Evolutionary conservation across 1,140 invertebrate species (phyloP), one percentile per base, ranked within the genome.

Genomic region (Drosophila grimshawi): DNA sequence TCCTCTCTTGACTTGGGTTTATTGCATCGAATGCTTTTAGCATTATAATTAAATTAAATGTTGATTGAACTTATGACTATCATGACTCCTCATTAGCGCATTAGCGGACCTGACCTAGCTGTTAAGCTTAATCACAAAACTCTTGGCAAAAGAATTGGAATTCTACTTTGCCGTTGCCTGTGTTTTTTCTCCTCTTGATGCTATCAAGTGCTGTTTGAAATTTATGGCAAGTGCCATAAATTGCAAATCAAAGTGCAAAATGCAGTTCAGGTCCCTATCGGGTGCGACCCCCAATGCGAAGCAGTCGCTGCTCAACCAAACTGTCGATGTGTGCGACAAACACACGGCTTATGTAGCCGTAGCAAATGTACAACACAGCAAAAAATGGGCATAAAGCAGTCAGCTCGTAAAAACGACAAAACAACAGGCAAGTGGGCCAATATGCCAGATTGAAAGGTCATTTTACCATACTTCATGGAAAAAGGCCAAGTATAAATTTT

Each of bases 1-100:
- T 67, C 19, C 41, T 49, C 11, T 48, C 29, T 35, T 53, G 51
- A 33, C 37, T 70, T 45, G 52, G 37, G 33, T 48, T 72, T 71
- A 29, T 35, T 43, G 10, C 63, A 33, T 68, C 52, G 66, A 67
- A 86, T 88, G 85, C 85, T 88, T 85, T 89, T 85, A 89, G 80
- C 86, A 78, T 88, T 83, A 85, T 89, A 89, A 89, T 89, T 89
- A 89, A 89, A 89, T 89, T 85, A 89, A 75, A 89, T 89, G 85
- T 76, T 89, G 80, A 89, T 89, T 89, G 80, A 89, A 85, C 85
- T 85, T 89, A 89, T 89, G 78, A 89, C 85, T 89, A 79, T 52
- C 37, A 69, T 1, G 19, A 19, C 19, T 19, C 19, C 19, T 37
- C 60, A n/a, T n/a, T n/a, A n/a, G n/a, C 66, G 64, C 49, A 64